A percentile compares a stretch with the other conserved stretches of the same genome.
Conservation (phyloP, 2,113 vertebrate genomes). For the Theristicus caerulescens region DNA sequence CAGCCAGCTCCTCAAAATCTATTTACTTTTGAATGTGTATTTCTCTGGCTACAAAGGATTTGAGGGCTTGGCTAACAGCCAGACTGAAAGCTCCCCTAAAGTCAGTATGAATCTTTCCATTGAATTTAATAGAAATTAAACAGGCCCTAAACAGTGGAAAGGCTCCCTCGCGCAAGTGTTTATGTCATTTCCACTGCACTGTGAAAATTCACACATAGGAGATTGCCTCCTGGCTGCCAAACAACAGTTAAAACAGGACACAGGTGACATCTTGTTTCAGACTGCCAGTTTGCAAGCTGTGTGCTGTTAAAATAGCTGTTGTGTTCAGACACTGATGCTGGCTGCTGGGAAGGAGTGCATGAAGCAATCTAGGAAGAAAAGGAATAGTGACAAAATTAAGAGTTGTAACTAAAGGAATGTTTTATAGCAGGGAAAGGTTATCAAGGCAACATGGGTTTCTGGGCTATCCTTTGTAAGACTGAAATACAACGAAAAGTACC, state of each 20-base stretch:
- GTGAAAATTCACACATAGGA: neutral
- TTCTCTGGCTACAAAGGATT: neutral
- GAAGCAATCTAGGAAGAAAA: neutral
- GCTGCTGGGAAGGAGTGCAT: neutral
- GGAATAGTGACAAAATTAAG: neutral
- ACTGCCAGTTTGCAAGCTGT: neutral
- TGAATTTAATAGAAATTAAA: neutral
- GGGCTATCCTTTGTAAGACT: neutral
- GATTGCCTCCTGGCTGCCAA: neutral
- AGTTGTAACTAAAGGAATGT: neutral
- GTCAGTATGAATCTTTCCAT: neutral
- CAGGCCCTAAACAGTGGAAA: neutral
- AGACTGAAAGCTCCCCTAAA: neutral
- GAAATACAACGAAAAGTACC: neutral
- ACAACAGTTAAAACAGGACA: neutral
- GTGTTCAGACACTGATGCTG: neutral
- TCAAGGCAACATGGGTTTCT: neutral
- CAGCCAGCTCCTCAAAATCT: neutral
- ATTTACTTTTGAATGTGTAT: neutral
- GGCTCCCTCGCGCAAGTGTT: neutral
- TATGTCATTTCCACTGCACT: neutral
- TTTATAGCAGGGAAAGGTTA: neutral
- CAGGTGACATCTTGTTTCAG: neutral
- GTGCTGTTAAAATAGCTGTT: neutral
- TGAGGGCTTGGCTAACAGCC: neutral